These are phyloP conservation scores for Heliothis virescens DNA, from an alignment of 1,140 invertebrate species.

Conservation along the genomic window DNA sequence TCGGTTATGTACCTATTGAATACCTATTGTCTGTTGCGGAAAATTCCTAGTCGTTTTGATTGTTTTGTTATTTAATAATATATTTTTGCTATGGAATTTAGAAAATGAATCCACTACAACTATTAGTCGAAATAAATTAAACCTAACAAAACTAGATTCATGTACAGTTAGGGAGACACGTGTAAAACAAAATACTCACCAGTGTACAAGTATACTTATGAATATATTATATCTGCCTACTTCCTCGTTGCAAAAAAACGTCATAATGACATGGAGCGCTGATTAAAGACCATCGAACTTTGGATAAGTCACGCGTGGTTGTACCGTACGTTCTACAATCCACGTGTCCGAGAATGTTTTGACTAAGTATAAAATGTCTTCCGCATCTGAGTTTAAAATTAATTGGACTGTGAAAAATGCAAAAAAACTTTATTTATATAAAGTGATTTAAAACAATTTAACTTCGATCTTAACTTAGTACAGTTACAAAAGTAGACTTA, in stretches of 20 bases:
- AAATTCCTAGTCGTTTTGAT: not conserved
- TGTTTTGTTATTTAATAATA: not conserved
- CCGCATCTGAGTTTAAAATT: too few species aligned
- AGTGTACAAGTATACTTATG: not conserved
- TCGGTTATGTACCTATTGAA: not conserved
- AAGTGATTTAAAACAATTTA: too few species aligned
- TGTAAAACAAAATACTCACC: not conserved
- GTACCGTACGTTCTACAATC: not conserved
- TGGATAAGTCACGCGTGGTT: slow-evolving; percentile 31
- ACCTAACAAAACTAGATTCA: too few species aligned
- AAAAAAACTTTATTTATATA: not conserved
- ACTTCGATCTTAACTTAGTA: too few species aligned
- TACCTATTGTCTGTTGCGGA: not conserved
- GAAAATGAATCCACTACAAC: too few species aligned
- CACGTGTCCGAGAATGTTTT: slow-evolving; percentile 26
- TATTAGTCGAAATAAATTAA: too few species aligned
- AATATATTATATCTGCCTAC: not conserved
- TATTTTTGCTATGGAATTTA: not conserved
- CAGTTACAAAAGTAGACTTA: too few species aligned
- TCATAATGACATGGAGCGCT: slow-evolving; percentile 15
- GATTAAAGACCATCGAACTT: slow-evolving; percentile 47
- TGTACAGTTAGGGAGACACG: too few species aligned
- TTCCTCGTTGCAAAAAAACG: not conserved
- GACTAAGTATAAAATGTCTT: not conserved
- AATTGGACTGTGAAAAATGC: too few species aligned